These are phyloP conservation scores for Cynoglossus semilaevis DNA, from an alignment of 2,113 vertebrate genomes.

Conservation along the genomic window DNA sequence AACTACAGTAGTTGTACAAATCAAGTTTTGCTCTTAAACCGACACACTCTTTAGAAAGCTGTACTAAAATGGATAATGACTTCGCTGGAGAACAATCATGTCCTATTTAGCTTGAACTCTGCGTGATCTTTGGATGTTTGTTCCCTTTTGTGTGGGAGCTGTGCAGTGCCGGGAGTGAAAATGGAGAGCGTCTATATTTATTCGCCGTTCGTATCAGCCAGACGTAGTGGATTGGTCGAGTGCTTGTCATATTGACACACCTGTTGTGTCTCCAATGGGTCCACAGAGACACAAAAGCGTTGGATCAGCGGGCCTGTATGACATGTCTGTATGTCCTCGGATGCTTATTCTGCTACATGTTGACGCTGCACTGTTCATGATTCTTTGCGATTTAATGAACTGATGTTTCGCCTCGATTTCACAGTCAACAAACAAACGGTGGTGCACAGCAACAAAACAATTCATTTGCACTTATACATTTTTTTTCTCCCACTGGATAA, in stretches of 20 bases:
- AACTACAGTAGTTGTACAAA: no score
- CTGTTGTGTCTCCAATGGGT: slow-evolving; percentile 67
- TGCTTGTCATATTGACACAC: slow-evolving; percentile 73
- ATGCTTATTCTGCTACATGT: slow-evolving; percentile 39
- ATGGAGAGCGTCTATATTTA: slow-evolving; percentile 62
- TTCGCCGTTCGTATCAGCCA: slow-evolving; percentile 55
- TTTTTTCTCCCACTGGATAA: not conserved
- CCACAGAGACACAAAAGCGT: slow-evolving; percentile 64
- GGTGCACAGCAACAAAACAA: not conserved
- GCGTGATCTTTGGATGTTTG: slow-evolving; percentile 34
- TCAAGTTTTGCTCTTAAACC: no score
- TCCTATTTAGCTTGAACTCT: slow-evolving; percentile 21
- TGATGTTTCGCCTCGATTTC: not conserved
- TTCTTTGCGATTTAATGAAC: slow-evolving; percentile 29
- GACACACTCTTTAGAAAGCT: not conserved
- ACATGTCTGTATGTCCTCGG: slow-evolving; percentile 10
- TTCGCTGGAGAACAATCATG: not conserved
- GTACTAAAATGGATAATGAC: no score
- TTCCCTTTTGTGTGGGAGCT: slow-evolving; percentile 36
- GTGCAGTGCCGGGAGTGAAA: slow-evolving; percentile 51
- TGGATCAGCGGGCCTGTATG: slow-evolving; percentile 10
- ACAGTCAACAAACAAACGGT: not conserved
- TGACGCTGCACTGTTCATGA: slow-evolving; percentile 17
- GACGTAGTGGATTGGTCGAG: slow-evolving; percentile 51
- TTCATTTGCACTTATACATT: slow-evolving; percentile 3